Conservation (phyloP, 2,797 vertebrate species). For the Rousettus madagascariensis region DNA sequence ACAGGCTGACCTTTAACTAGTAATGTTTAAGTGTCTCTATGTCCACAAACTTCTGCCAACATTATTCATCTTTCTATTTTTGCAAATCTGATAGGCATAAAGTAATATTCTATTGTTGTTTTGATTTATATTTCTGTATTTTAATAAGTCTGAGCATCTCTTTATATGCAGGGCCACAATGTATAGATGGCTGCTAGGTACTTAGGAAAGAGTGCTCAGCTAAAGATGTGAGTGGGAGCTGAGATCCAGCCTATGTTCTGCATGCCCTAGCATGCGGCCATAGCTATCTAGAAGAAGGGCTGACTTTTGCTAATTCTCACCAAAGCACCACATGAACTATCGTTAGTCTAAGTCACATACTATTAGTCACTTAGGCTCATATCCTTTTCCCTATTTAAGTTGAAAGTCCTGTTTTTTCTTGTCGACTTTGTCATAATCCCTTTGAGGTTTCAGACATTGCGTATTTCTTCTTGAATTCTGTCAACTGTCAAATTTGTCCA, state of each 20-base stretch:
- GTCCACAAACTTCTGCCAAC: neutral
- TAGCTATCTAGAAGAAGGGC: neutral
- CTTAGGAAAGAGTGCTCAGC: neutral
- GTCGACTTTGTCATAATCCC: neutral
- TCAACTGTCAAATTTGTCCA: neutral
- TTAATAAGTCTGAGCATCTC: neutral
- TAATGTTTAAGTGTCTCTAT: neutral
- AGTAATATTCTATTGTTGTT: neutral
- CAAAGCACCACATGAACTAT: neutral
- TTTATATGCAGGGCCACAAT: neutral
- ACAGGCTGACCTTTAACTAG: neutral
- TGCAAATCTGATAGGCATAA: neutral
- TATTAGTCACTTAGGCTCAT: slow-evolving; percentile 23
- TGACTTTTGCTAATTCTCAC: neutral
- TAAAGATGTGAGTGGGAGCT: neutral
- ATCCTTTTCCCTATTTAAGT: neutral
- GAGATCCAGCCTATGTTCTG: neutral
- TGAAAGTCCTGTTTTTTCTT: neutral
- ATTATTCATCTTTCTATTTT: neutral
- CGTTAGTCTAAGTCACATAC: neutral
- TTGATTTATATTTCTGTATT: neutral
- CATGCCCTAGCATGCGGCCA: neutral
- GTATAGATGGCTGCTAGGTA: neutral
- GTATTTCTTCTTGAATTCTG: neutral
- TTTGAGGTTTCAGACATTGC: neutral